phyloP scores from a whole-genome alignment of 2,797 vertebrate genomes.

The Chaetophractus vellerosus region DNA sequence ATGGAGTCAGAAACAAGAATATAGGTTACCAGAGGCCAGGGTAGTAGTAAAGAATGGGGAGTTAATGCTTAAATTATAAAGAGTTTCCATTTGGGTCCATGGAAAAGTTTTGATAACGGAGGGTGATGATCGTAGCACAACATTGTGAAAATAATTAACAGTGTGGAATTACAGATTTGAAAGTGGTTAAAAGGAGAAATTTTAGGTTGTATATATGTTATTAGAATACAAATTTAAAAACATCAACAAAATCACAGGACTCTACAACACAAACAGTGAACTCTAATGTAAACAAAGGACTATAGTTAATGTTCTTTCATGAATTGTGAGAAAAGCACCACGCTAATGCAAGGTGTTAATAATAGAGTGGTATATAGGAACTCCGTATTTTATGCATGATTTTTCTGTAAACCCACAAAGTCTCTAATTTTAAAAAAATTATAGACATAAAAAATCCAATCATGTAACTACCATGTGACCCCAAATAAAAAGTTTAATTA shows the following conservation, averaged over 20 bases:
- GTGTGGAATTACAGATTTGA: background rate
- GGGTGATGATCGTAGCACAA: background rate
- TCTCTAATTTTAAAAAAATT: no score
- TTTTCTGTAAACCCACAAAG: no score
- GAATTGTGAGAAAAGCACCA: no score
- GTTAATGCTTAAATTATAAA: background rate
- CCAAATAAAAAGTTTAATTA: background rate
- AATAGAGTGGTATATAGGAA: no score
- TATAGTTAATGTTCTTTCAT: no score
- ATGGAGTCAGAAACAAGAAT: constrained; percentile 5
- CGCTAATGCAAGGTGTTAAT: no score
- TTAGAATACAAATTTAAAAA: no score
- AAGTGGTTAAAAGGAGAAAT: background rate
- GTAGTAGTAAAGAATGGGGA: background rate
- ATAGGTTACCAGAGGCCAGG: background rate
- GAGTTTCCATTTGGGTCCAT: background rate
- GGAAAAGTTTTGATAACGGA: background rate
- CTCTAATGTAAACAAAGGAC: no score
- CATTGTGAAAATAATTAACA: background rate
- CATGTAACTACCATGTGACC: background rate
- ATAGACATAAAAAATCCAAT: background rate
- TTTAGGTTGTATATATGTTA: background rate
- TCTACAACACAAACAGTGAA: no score
- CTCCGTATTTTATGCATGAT: no score
- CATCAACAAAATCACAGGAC: no score